A percentile compares a stretch with the other conserved stretches of the same genome.
Conservation (phyloP, 2,113 vertebrate genomes). For the Entosphenus tridentatus region DNA sequence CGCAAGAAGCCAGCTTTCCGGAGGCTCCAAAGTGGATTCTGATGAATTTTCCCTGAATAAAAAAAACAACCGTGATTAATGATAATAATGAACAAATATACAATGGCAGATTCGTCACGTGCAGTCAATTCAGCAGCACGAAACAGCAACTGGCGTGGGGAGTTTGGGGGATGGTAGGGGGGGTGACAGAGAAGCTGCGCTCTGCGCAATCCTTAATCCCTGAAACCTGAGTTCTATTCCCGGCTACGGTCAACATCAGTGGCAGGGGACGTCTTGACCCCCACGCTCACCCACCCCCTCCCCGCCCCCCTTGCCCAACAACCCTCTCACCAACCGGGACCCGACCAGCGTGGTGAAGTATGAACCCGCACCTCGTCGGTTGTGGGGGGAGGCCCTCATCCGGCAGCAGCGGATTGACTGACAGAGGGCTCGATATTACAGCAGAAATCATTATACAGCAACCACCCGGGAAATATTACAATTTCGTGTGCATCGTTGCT, state of each 20-base stretch:
- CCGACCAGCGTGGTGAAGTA: too few relatives aligned
- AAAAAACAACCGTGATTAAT: not conserved
- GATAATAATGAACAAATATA: not conserved
- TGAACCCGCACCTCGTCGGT: too few relatives aligned
- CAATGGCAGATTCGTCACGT: not conserved
- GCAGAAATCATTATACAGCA: too few relatives aligned
- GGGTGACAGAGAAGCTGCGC: not conserved
- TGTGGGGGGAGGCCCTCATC: too few relatives aligned
- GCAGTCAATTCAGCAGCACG: not conserved
- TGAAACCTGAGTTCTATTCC: not conserved
- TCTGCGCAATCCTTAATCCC: not conserved
- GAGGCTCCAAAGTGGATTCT: slow-evolving; percentile 22
- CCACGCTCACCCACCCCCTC: too few relatives aligned
- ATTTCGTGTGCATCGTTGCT: not conserved
- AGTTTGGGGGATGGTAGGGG: not conserved
- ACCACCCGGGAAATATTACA: not conserved
- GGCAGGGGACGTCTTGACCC: too few relatives aligned
- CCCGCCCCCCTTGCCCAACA: too few relatives aligned
- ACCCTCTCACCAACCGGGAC: too few relatives aligned
- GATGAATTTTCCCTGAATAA: slow-evolving; percentile 24
- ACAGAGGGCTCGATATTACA: too few relatives aligned
- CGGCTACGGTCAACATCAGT: not conserved
- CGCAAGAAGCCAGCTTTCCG: slow-evolving; percentile 24
- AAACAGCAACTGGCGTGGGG: not conserved
- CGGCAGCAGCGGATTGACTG: too few relatives aligned